phyloP scores from a whole-genome alignment of 2,888 invertebrate species.

The Ormyrus thymus region DNA sequence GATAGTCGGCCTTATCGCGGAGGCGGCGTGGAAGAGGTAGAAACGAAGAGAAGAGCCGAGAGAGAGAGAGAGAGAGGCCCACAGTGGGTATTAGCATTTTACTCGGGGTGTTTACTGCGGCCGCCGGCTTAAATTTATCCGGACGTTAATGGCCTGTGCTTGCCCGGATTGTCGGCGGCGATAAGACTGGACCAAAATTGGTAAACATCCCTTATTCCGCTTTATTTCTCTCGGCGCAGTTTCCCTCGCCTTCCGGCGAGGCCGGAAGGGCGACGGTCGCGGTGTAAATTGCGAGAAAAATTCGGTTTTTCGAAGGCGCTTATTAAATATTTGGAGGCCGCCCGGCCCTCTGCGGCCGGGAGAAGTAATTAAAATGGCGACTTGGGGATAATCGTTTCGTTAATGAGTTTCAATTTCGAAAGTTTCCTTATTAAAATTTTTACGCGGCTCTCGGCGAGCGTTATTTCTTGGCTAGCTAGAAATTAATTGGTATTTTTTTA shows the following conservation, averaged over 20 bases:
- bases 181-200: slow-evolving; percentile 61
- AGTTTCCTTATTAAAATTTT: slow-evolving; percentile 8
- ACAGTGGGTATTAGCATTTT: slow-evolving; percentile 61
- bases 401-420: slow-evolving; percentile 4
- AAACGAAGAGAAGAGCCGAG: slow-evolving; percentile 13
- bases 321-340: too few relatives aligned
- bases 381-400: not conserved
- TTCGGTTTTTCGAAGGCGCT: too few relatives aligned
- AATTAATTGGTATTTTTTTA: too few relatives aligned
- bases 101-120: slow-evolving; percentile 62
- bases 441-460: not conserved
- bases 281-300: too few relatives aligned
- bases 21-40: slow-evolving; percentile 26
- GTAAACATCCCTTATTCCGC: slow-evolving; percentile 57
- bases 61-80: slow-evolving; percentile 8
- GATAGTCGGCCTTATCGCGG: slow-evolving; percentile 60
- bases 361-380: not conserved
- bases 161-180: slow-evolving; percentile 57
- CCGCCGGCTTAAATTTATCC: slow-evolving; percentile 60
- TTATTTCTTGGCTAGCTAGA: too few relatives aligned
- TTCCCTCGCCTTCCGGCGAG: not conserved
- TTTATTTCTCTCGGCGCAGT: slow-evolving; percentile 12
- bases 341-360: too few relatives aligned
- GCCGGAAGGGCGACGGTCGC: too few relatives aligned
- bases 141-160: slow-evolving; percentile 59